phyloP scores from a whole-genome alignment of 2,888 invertebrate genomes.

The Noctua comes region DNA sequence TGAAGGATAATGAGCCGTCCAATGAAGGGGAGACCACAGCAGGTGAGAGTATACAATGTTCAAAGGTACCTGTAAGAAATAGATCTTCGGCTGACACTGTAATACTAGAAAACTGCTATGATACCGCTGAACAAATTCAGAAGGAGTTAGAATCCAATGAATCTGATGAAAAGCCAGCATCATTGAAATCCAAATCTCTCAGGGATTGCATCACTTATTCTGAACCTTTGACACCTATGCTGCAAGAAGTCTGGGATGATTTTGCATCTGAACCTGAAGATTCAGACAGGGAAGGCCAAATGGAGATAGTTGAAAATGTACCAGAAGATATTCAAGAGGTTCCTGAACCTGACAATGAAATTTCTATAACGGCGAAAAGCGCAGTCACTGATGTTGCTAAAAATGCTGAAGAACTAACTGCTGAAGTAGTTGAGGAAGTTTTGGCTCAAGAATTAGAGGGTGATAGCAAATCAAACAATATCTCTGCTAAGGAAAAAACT shows the following conservation, averaged over 20 bases:
- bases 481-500: constrained; percentile 17
- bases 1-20: constrained; percentile 68
- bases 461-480: constrained; percentile 28
- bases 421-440: constrained; percentile 53
- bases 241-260: constrained; percentile 81
- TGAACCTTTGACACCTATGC: constrained; percentile 80
- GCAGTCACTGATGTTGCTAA: constrained; percentile 41
- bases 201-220: constrained; percentile 81
- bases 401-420: constrained; percentile 39
- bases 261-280: constrained; percentile 80
- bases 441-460: constrained; percentile 39
- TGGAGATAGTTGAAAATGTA: constrained; percentile 75
- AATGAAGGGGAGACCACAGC: constrained; percentile 72
- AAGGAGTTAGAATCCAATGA: constrained; percentile 74
- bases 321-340: constrained; percentile 53
- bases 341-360: constrained; percentile 54
- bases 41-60: constrained; percentile 82
- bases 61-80: constrained; percentile 74
- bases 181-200: constrained; percentile 69
- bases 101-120: constrained; percentile 79
- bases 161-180: constrained; percentile 45
- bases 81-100: constrained; percentile 85
- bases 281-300: constrained; percentile 73
- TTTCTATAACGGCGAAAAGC: constrained; percentile 45
- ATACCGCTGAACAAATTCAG: constrained; percentile 79